Percentiles rank a stretch among this genome's conserved stretches.
These are phyloP conservation scores for Papilio polytes DNA, from an alignment of 1,140 invertebrate species.

Conservation along the genomic window DNA sequence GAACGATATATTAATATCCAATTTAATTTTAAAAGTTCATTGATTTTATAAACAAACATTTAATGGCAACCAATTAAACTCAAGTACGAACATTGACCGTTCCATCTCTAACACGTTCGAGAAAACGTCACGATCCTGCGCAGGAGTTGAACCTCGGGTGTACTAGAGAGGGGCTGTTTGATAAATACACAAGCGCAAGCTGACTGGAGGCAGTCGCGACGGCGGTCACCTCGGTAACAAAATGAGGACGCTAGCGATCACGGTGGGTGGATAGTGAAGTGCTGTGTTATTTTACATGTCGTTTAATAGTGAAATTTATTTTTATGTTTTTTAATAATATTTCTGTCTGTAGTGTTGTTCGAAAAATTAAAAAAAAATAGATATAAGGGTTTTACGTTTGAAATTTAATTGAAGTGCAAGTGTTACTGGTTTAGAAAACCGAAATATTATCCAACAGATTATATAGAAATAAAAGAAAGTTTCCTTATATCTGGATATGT, in stretches of 20 bases:
- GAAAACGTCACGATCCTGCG: conserved; percentile 47
- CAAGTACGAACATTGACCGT: conserved; percentile 16
- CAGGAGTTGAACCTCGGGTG: conserved; percentile 47
- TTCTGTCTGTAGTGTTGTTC: neutral
- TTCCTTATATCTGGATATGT: neutral
- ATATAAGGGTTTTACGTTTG: neutral
- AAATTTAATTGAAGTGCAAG: neutral
- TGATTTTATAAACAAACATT: neutral
- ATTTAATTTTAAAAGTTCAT: neutral
- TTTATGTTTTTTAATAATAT: neutral
- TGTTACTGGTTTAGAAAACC: neutral
- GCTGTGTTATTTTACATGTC: conserved; percentile 36
- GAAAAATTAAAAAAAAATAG: neutral
- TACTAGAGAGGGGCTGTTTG: conserved; percentile 59
- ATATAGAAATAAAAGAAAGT: neutral
- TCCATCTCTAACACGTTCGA: conserved; percentile 52
- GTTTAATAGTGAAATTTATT: conserved; percentile 9
- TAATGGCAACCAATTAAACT: conserved; percentile 1
- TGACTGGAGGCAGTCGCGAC: conserved; percentile 53
- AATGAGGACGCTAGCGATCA: conserved; percentile 69
- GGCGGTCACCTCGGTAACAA: conserved; percentile 58
- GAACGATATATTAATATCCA: neutral
- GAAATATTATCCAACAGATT: too few species aligned
- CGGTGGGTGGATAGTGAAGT: conserved; percentile 64
- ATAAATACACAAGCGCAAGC: conserved; percentile 59